Evolutionary conservation across 1,140 invertebrate species (phyloP).

Genomic region (Ceratina australensis): DNA sequence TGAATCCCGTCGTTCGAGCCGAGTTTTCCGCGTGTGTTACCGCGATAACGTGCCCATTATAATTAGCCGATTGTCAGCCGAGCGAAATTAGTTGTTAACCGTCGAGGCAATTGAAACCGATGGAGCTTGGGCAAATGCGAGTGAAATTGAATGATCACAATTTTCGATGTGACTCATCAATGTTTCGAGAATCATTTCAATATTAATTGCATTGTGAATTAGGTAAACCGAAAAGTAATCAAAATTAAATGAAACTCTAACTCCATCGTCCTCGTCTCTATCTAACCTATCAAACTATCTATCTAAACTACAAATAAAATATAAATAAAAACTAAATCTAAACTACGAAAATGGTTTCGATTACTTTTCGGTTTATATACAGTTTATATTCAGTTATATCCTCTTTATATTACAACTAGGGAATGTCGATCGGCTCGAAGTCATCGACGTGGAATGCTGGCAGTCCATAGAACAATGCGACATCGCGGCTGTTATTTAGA

Average conservation of each 20-base stretch:
- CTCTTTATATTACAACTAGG: constrained; percentile 25
- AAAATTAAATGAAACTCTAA: too few relatives aligned
- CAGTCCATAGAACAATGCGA: constrained; percentile 35
- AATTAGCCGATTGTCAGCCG: not conserved
- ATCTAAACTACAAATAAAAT: too few relatives aligned
- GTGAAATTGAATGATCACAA: not conserved
- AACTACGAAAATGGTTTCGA: too few relatives aligned
- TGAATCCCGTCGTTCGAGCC: not conserved
- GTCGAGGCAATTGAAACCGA: not conserved
- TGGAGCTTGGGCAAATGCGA: not conserved
- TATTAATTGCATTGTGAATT: constrained; percentile 15
- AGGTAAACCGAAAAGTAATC: too few relatives aligned
- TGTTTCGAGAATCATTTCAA: constrained; percentile 1
- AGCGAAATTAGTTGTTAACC: constrained; percentile 3
- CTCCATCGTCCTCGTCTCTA: too few relatives aligned
- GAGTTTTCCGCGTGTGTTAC: not conserved
- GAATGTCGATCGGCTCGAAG: constrained; percentile 32
- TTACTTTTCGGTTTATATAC: too few relatives aligned
- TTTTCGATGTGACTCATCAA: too few relatives aligned
- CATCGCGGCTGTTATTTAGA: constrained; percentile 21
- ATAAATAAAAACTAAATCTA: too few relatives aligned
- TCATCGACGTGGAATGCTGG: constrained; percentile 29
- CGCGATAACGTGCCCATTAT: not conserved
- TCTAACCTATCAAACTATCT: too few relatives aligned
- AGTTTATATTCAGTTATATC: too few relatives aligned